phyloP scores from a whole-genome alignment of 2,113 vertebrate genomes.

The Corydoras maculifer region DNA sequence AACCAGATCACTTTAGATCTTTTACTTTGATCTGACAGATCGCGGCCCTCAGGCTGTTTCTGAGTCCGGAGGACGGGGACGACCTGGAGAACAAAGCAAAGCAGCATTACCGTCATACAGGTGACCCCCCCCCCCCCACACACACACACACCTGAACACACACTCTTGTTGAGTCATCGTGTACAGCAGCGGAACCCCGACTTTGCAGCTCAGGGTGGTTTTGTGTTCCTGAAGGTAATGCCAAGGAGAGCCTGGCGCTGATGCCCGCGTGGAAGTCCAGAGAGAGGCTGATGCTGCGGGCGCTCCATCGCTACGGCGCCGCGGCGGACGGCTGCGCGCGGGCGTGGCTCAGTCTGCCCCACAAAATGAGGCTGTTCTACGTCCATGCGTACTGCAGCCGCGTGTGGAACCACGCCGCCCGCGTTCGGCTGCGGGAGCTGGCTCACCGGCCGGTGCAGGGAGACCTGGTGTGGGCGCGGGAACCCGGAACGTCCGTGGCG shows the following conservation, averaged over 20 bases:
- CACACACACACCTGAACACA: no score
- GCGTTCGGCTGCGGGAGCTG: constrained; percentile 71
- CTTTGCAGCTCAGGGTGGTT: no score
- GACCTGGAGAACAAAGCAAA: constrained; percentile 84
- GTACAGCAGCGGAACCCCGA: no score
- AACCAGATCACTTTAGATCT: neutral
- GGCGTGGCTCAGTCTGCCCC: constrained; percentile 86
- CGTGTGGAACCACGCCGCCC: constrained; percentile 83
- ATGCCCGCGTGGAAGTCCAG: constrained; percentile 83
- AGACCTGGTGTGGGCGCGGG: constrained; percentile 72
- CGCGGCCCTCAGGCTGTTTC: constrained; percentile 79
- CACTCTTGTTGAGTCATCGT: no score
- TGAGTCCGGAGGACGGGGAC: constrained; percentile 80
- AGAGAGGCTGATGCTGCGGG: constrained; percentile 80
- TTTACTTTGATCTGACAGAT: constrained; percentile 68
- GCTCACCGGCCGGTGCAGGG: constrained; percentile 71
- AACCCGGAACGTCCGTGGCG: neutral
- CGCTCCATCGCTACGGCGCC: constrained; percentile 80
- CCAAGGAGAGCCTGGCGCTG: constrained; percentile 76
- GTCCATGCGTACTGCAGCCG: constrained; percentile 90
- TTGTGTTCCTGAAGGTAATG: constrained; percentile 67
- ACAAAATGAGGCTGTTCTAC: constrained; percentile 85
- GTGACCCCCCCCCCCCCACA: constrained; percentile 48
- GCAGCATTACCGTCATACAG: constrained; percentile 82
- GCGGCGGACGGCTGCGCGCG: constrained; percentile 72